Base-by-base conservation (phyloP, 2,888 invertebrate species). In the Drosophila bunnanda region DNA sequence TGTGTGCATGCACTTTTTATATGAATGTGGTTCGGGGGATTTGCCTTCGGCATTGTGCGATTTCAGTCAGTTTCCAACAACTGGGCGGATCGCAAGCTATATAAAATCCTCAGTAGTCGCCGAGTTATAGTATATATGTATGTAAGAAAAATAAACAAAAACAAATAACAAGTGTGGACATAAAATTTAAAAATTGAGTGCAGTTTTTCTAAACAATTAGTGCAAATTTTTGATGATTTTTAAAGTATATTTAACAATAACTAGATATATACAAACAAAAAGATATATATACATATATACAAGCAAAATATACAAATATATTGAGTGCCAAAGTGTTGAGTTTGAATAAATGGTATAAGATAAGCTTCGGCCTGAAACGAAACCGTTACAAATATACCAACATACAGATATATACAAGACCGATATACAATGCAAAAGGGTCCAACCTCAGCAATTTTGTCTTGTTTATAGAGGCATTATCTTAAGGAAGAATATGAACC, bases 41-140 rank as follows among this genome's bases (percentile, higher is more conserved):
- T 41, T 28, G 32, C 13, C n/a, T 41, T n/a, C 25, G 34, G 7
- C 9, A 44, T 4, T n/a, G 12, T 34, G 43, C 7, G 15, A 25
- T n/a, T 34, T 53, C 36, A 53, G 22, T 53, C 43, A 61, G 43
- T 61, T 28, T n/a, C 17, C 34, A 9, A 28, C 25, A 2, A 34
- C 15, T 36, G 28, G 12, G 12, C 36, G 28, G 20, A 60, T 44
- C 20, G 61, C 34, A 17, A 61, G n/a, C 34, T 20, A 20, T 22
- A 9, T 17, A 28, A 13, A 44, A 12, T 36, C 22, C 25, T n/a
- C 8, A 32, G 6, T 17, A 25, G 34, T 25, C 34, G 59, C 25
- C 10, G 9, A n/a, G 20, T 15, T 25, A 15, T 25, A 28, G 28
- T 30, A 30, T n/a, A 46, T 28, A 28, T 25, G 25, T 25, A 32